Conservation (phyloP, 1,140 invertebrate genomes). For the Stegodyphus mimosarum region DNA sequence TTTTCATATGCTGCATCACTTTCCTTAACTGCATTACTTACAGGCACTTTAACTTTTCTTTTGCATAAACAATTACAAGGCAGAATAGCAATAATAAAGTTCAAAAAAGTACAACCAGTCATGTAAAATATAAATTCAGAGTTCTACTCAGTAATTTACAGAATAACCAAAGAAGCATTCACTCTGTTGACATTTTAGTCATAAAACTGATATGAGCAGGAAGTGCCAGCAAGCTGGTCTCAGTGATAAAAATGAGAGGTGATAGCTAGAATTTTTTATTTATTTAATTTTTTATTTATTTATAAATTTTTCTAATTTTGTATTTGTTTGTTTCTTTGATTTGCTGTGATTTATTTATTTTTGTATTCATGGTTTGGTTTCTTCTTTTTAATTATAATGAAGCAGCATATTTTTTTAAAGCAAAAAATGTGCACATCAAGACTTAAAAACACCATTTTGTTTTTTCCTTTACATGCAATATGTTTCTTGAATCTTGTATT, state of each 20-base stretch:
- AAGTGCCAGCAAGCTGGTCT: slow-evolving; percentile 29
- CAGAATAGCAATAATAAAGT: slow-evolving; percentile 13
- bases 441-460: neutral
- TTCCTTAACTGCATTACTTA: neutral
- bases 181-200: neutral
- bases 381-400: neutral
- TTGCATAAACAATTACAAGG: slow-evolving; percentile 44
- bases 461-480: no score
- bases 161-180: no score
- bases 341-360: no score
- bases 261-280: neutral
- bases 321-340: no score
- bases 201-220: slow-evolving; percentile 43
- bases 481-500: no score
- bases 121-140: neutral
- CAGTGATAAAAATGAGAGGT: slow-evolving; percentile 12
- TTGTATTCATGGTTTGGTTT: no score
- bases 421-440: neutral
- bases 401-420: neutral
- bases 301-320: no score
- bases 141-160: neutral
- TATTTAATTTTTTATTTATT: no score
- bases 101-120: slow-evolving; percentile 22
- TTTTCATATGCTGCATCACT: neutral
- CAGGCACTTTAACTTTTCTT: neutral